These are phyloP conservation scores for Callyntrura guangdongensis DNA, from an alignment of 2,888 invertebrate genomes.

Conservation along the genomic window DNA sequence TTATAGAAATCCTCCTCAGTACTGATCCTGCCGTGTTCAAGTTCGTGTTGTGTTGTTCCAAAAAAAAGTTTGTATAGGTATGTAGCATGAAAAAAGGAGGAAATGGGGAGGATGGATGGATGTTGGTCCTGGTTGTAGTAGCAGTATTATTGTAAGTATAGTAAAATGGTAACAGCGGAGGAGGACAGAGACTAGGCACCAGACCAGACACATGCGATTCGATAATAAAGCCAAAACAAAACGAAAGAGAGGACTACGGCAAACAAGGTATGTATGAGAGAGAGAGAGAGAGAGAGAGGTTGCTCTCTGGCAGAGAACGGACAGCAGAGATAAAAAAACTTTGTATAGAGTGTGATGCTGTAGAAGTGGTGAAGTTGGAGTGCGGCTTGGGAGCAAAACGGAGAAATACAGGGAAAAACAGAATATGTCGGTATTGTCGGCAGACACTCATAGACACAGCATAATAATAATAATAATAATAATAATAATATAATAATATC, in stretches of 20 bases:
- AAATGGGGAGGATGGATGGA: slow-evolving; percentile 47
- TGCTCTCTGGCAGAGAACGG: not conserved
- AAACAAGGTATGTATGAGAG: not conserved
- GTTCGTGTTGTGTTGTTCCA: not conserved
- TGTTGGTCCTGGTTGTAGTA: not conserved
- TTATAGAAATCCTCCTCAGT: no score
- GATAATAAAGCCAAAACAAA: not conserved
- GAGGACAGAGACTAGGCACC: not conserved
- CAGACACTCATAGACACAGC: no score
- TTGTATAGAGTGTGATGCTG: not conserved
- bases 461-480: no score
- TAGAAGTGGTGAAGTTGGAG: not conserved
- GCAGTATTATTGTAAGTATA: not conserved
- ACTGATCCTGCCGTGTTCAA: not conserved
- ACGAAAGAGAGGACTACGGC: slow-evolving; percentile 3
- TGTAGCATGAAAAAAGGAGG: slow-evolving; percentile 18
- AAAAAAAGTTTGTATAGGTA: not conserved
- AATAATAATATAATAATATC: no score
- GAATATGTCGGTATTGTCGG: not conserved
- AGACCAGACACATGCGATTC: slow-evolving; percentile 13
- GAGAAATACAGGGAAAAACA: not conserved
- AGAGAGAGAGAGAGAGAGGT: not conserved
- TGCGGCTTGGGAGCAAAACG: not conserved
- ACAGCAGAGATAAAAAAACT: not conserved
- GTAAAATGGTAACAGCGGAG: not conserved